A percentile compares a stretch with the other conserved stretches of the same genome.
Evolutionary conservation across 2,113 vertebrate species (phyloP).

Genomic region (Oreochromis spilurus): DNA sequence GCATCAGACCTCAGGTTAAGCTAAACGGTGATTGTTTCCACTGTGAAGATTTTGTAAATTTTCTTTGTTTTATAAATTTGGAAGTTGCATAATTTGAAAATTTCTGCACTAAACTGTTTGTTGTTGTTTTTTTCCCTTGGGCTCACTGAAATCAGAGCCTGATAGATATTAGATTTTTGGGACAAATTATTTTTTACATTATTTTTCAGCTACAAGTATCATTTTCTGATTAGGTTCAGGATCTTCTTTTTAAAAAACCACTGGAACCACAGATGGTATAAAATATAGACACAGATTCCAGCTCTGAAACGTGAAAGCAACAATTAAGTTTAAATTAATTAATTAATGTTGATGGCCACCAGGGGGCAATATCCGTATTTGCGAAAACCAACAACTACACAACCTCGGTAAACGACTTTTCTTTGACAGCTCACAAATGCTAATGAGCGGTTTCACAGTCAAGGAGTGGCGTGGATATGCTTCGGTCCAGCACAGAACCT

Average conservation of each 20-base stretch:
- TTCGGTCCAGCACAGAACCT: neutral
- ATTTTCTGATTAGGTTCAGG: neutral
- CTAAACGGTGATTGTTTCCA: accelerated
- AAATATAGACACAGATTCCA: neutral
- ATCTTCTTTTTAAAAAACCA: neutral
- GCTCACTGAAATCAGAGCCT: neutral
- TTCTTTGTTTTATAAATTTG: neutral
- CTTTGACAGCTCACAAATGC: neutral
- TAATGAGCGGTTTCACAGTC: neutral
- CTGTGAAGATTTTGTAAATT: neutral
- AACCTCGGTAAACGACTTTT: accelerated
- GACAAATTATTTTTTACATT: neutral
- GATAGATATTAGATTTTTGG: neutral
- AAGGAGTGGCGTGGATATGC: neutral
- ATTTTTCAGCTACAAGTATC: neutral
- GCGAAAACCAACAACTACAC: neutral
- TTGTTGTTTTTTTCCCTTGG: neutral
- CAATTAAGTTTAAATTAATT: neutral
- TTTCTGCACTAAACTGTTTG: neutral
- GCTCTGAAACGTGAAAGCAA: accelerated
- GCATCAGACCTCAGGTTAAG: neutral
- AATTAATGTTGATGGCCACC: neutral
- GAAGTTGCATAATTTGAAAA: neutral
- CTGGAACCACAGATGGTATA: neutral
- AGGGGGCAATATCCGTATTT: neutral